These are phyloP conservation scores for Chymomyza fuscimana DNA, from an alignment of 2,888 invertebrate genomes.

Conservation along the genomic window DNA sequence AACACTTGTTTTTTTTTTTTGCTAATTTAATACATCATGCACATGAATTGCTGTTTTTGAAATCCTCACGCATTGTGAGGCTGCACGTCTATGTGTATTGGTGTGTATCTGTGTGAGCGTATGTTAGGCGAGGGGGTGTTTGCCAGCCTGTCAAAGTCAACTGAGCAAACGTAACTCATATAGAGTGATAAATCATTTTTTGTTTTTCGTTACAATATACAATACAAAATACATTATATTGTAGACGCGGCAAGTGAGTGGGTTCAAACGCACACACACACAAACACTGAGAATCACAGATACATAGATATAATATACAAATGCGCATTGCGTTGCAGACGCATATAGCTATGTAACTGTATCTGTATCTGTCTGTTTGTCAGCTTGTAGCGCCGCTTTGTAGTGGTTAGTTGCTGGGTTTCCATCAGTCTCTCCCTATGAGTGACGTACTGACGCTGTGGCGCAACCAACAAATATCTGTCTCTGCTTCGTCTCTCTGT, in stretches of 20 bases:
- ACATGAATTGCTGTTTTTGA: slow-evolving; percentile 68
- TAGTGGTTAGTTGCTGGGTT: not conserved
- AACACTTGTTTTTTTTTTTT: slow-evolving; percentile 26
- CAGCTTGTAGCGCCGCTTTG: slow-evolving; percentile 4
- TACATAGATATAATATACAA: slow-evolving; percentile 43
- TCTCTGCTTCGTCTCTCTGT: not conserved
- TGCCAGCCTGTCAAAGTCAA: slow-evolving; percentile 62
- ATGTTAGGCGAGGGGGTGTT: not conserved
- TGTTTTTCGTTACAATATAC: slow-evolving; percentile 24
- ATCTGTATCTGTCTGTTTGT: slow-evolving; percentile 18
- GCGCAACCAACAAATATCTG: not conserved
- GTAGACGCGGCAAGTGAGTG: not conserved
- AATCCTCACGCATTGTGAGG: slow-evolving; percentile 49
- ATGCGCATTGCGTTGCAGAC: slow-evolving; percentile 54
- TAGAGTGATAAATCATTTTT: slow-evolving; percentile 69
- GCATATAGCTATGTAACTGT: slow-evolving; percentile 16
- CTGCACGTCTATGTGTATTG: slow-evolving; percentile 8
- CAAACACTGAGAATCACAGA: not conserved
- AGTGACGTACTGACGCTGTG: not conserved
- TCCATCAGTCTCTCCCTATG: not conserved
- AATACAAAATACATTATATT: not conserved
- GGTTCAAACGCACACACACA: not conserved
- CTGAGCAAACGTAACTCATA: slow-evolving; percentile 54
- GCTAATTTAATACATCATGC: slow-evolving; percentile 71
- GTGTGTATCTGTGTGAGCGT: not conserved